Base-by-base conservation (phyloP, 2,888 invertebrate species). In the Cryptocheilus praepositus region DNA sequence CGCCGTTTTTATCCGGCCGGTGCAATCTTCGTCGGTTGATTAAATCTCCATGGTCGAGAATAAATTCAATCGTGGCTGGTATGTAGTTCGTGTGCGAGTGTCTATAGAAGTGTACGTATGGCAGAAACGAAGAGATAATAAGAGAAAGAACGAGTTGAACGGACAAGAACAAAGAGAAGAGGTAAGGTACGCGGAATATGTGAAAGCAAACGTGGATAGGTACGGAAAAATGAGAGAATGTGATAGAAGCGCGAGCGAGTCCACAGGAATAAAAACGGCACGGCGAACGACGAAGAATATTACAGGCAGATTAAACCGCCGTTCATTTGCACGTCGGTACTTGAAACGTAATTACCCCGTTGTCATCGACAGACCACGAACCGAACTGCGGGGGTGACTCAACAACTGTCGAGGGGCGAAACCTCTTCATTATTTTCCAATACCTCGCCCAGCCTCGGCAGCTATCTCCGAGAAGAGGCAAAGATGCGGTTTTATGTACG, bases 261-360 rank as follows among this genome's bases (percentile, higher is more conserved):
- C 7, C n/a, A 62, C 19, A 15, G 53, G 25, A 51, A 71, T 69
- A 73, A 78, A 78, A 72, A 65, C 36, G 64, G 46, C 36, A 54
- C 70, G 67, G 63, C 68, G 58, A 76, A 63, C 60, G 16, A 61
- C 25, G 60, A 7, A 36, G 64, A 71, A 77, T 79, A 80, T 79
- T 79, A 79, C 75, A 70, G 73, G 69, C 75, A 72, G 75, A 81
- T 82, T 82, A 84, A 82, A 81, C 71, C 77, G 78, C 76, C 80
- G 81, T 83, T 86, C 82, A 83, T 86, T 84, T 85, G 79, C 83
- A 78, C 80, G 79, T 79, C 80, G 77, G 78, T 77, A 79, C 82
- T 85, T 82, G 83, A 86, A 86, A 86, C 85, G 85, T 86, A 86
- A 86, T 86, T 86, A 86, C 83, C 83, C 76, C 74, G 81, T 85